These are phyloP conservation scores for Plagodis pulveraria DNA, from an alignment of 2,888 invertebrate species.

Conservation along the genomic window DNA sequence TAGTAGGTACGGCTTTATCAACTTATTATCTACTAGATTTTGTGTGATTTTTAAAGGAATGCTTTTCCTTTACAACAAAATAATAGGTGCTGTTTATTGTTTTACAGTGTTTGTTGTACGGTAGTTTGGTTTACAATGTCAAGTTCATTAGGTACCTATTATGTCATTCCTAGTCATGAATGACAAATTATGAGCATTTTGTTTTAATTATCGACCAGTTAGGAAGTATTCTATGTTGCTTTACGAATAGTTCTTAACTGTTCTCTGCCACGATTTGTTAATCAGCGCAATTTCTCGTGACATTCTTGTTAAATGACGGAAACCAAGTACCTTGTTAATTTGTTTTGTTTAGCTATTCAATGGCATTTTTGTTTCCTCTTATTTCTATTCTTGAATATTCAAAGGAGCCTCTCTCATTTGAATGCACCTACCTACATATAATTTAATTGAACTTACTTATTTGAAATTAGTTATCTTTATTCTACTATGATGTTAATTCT, in stretches of 20 bases:
- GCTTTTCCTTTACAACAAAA: too few species aligned
- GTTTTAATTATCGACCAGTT: constrained; percentile 29
- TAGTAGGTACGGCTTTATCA: too few species aligned
- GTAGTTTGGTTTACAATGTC: constrained; percentile 11
- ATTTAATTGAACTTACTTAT: too few species aligned
- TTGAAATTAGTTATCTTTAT: too few species aligned
- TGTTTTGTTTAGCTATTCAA: constrained; percentile 2
- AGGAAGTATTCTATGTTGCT: constrained; percentile 13
- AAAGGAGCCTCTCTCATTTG: too few species aligned
- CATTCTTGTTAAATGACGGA: constrained; percentile 21
- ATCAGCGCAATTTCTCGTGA: constrained; percentile 34
- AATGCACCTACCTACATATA: too few species aligned
- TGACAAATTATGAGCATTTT: constrained; percentile 27
- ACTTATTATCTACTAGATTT: too few species aligned
- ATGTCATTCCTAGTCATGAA: constrained; percentile 13
- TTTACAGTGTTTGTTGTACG: background rate
- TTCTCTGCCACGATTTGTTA: constrained; percentile 21
- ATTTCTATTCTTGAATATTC: too few species aligned
- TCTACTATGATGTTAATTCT: too few species aligned
- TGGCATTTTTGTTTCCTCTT: constrained; percentile 1
- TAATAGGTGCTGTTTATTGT: too few species aligned
- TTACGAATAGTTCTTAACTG: constrained; percentile 21
- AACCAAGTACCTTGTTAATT: constrained; percentile 14
- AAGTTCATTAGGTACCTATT: constrained; percentile 3
- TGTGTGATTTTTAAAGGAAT: too few species aligned